phyloP scores from a whole-genome alignment of 2,888 invertebrate genomes.

The Dolichopus griseipennis region DNA sequence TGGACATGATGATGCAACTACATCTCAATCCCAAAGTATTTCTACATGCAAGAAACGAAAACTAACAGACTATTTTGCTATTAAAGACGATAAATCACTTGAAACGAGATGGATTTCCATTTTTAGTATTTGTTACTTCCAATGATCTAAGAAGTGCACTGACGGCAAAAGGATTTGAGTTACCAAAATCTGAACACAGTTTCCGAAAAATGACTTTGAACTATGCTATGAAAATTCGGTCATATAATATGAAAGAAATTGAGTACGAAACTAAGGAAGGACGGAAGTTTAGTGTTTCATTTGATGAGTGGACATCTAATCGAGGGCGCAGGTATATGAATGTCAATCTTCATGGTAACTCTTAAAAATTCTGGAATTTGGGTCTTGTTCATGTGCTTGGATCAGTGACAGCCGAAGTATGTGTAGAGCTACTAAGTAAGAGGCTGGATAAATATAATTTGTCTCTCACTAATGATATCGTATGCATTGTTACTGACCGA shows the following conservation, averaged over 20 bases:
- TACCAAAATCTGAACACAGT: constrained; percentile 13
- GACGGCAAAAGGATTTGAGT: too few relatives aligned
- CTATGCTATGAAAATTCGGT: constrained; percentile 12
- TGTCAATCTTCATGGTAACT: constrained; percentile 13
- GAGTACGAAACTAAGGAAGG: constrained; percentile 4
- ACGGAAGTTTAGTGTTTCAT: constrained; percentile 13
- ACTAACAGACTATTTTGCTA: constrained; percentile 2
- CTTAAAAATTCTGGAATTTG: too few relatives aligned
- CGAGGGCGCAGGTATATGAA: constrained; percentile 13
- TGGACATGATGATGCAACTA: constrained; percentile 12
- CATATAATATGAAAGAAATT: constrained; percentile 9
- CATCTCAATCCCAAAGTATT: constrained; percentile 12
- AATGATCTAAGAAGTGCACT: constrained; percentile 12
- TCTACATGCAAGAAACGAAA: constrained; percentile 11
- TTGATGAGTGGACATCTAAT: constrained; percentile 15
- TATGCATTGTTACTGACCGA: constrained; percentile 8
- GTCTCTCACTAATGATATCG: constrained; percentile 10
- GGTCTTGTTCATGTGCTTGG: constrained; percentile 12
- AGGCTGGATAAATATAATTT: constrained; percentile 11
- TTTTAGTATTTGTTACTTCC: constrained; percentile 13
- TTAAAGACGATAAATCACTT: constrained; percentile 12
- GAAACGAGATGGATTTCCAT: constrained; percentile 13
- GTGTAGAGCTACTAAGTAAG: constrained; percentile 5
- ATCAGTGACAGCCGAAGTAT: constrained; percentile 13
- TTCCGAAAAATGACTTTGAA: constrained; percentile 10